phyloP scores from a whole-genome alignment of 2,797 vertebrate species.

The Onychomys leucogaster region DNA sequence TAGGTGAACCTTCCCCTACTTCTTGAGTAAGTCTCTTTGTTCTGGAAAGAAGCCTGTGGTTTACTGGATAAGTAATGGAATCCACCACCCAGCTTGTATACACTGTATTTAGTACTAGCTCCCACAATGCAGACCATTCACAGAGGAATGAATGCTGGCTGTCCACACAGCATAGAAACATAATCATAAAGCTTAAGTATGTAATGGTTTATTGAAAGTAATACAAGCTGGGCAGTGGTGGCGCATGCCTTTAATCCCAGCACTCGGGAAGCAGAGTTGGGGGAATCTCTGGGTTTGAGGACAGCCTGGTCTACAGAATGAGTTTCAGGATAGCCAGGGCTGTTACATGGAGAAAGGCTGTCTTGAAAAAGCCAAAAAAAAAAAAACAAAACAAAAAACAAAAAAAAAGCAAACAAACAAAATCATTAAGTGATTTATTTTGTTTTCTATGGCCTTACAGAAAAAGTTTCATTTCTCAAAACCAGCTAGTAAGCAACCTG shows the following conservation, averaged over 20 bases:
- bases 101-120: neutral
- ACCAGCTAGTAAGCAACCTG: neutral
- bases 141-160: neutral
- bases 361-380: neutral
- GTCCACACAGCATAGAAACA: neutral
- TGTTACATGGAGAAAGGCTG: neutral
- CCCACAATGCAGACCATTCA: neutral
- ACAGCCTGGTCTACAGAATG: neutral
- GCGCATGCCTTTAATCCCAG: neutral
- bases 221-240: neutral
- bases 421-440: constrained; percentile 40
- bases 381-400: neutral
- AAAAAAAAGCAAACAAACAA: neutral
- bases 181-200: neutral
- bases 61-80: neutral
- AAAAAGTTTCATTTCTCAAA: constrained; percentile 22
- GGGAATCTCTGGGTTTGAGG: neutral
- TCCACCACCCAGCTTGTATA: neutral
- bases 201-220: neutral
- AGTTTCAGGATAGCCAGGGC: neutral
- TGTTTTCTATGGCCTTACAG: constrained; percentile 18
- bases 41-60: constrained; percentile 45
- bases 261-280: neutral
- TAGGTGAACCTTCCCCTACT: constrained; percentile 48
- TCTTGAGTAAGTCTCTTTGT: constrained; percentile 50